Evolutionary conservation across 2,888 invertebrate species (phyloP).

Genomic region (Latheticus oryzae): DNA sequence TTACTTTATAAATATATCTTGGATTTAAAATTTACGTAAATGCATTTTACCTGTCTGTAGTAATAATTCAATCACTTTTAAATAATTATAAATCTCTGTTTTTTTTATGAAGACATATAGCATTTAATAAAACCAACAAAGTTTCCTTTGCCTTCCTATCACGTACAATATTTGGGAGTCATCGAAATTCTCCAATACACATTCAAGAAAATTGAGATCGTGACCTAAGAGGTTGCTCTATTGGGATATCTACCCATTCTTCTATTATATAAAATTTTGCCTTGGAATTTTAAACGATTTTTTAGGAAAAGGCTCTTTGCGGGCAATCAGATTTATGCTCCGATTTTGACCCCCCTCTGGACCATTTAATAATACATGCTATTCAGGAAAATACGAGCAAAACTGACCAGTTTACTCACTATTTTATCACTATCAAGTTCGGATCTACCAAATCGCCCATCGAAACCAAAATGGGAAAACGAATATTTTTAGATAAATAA

Average conservation of each 20-base stretch:
- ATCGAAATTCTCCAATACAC: constrained; percentile 63
- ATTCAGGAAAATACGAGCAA: no score
- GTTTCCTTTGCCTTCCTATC: constrained; percentile 57
- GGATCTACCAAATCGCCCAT: no score
- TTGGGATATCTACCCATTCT: constrained; percentile 37
- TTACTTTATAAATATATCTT: constrained; percentile 36
- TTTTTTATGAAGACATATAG: background rate
- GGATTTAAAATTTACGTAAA: constrained; percentile 18
- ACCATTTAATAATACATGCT: no score
- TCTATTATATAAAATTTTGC: constrained; percentile 39
- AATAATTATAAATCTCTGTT: no score
- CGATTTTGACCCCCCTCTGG: background rate
- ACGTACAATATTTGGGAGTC: constrained; percentile 62
- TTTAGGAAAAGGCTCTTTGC: constrained; percentile 23
- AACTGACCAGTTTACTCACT: no score
- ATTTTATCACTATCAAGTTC: no score
- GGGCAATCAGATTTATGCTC: constrained; percentile 14
- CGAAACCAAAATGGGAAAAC: no score
- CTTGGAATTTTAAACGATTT: constrained; percentile 35
- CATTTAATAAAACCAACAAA: constrained; percentile 51
- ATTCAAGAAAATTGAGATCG: constrained; percentile 63
- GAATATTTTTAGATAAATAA: no score
- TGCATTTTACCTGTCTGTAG: no score
- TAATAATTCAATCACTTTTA: no score
- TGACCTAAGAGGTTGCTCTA: constrained; percentile 49